Conservation (phyloP, 2,113 vertebrate genomes). For the Ceyx margarethae region DNA sequence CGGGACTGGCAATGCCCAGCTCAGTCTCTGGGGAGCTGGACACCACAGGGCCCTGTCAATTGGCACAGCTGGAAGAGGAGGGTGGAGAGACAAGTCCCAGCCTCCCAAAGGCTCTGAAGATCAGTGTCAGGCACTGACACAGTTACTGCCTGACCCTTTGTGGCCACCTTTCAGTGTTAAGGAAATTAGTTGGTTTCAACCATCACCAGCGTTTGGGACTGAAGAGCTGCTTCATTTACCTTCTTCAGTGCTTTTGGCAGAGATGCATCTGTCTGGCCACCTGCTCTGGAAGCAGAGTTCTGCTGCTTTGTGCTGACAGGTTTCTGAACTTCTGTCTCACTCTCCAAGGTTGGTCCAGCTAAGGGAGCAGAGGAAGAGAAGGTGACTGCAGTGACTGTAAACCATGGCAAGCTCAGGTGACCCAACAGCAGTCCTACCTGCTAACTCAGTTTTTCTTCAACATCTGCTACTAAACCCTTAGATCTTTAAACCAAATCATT, state of each 20-base stretch:
- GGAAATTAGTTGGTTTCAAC: not conserved
- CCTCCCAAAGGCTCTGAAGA: not conserved
- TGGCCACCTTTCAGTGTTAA: not conserved
- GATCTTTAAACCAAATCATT: not conserved
- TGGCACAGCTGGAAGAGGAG: not conserved
- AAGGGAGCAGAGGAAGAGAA: constrained; percentile 1
- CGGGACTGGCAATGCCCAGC: not conserved
- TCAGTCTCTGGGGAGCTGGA: not conserved
- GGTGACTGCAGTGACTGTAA: not conserved
- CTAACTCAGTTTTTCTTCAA: not conserved
- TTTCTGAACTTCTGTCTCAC: constrained; percentile 58
- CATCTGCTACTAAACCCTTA: not conserved
- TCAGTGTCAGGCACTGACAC: not conserved
- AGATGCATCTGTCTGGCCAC: constrained; percentile 65
- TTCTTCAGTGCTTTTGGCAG: constrained; percentile 76
- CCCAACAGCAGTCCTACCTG: not conserved
- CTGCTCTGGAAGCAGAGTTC: constrained; percentile 58
- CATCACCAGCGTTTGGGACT: not conserved
- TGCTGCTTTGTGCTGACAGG: constrained; percentile 58
- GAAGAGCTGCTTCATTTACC: constrained; percentile 49
- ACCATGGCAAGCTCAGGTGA: not conserved
- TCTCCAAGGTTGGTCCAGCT: constrained; percentile 45
- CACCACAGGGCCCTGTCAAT: not conserved
- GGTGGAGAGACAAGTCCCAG: not conserved
- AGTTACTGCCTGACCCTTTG: not conserved